Percentiles rank a stretch among this genome's conserved stretches.
phyloP scores from a whole-genome alignment of 1,140 invertebrate species.

The Tetramorium alpestre region DNA sequence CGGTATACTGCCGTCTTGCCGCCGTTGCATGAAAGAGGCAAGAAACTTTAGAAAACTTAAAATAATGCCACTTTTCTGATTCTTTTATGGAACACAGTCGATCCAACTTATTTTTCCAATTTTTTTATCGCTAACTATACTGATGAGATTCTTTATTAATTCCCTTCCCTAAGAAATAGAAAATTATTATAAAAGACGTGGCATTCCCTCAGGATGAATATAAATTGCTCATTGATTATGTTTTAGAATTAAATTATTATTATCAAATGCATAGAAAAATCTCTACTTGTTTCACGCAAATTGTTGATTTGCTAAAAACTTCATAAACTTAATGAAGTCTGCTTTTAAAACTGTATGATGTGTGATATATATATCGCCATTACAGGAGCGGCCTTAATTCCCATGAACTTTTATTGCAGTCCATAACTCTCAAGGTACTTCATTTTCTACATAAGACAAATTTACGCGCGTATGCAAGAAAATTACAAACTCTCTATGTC shows the following conservation, averaged over 20 bases:
- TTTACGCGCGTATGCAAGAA: neutral
- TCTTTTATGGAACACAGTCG: neutral
- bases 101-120: neutral
- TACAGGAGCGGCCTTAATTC: slow-evolving; percentile 52
- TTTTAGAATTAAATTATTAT: neutral
- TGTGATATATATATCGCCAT: neutral
- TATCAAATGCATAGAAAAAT: neutral
- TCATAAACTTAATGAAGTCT: neutral
- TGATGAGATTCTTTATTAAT: neutral
- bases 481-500: too few relatives aligned
- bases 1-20: neutral
- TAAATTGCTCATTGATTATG: neutral
- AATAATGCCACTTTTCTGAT: neutral
- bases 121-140: neutral
- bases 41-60: neutral
- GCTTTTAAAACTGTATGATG: neutral
- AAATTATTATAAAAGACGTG: neutral
- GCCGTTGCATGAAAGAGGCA: neutral
- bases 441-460: neutral
- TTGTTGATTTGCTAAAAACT: slow-evolving; percentile 10
- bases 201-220: neutral
- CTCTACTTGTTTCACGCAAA: neutral
- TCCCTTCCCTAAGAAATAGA: neutral
- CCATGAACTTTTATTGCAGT: neutral
- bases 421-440: neutral